Percentiles rank a stretch among this genome's conserved stretches.
Conservation (phyloP, 1,140 invertebrate species). For the Spodoptera litura region DNA sequence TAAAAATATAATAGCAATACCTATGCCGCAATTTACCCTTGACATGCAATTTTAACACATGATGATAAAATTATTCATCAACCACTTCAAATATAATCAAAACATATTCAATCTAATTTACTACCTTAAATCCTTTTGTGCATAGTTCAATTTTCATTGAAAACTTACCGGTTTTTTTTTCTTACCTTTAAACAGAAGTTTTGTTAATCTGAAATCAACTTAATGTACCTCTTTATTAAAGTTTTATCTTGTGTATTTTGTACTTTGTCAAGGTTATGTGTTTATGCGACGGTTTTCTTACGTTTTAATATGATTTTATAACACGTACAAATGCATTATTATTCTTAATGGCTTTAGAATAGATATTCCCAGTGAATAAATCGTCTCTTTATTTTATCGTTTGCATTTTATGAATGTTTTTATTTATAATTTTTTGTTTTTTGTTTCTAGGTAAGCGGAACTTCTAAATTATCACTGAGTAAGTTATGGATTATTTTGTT, state of each 20-base stretch:
- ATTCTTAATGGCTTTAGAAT: no score
- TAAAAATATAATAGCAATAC: conserved; percentile 31
- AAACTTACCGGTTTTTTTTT: background rate
- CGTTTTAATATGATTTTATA: conserved; percentile 1
- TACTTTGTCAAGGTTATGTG: background rate
- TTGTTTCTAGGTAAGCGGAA: conserved; percentile 34
- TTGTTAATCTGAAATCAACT: conserved; percentile 11
- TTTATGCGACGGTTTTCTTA: background rate
- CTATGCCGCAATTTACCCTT: conserved; percentile 16
- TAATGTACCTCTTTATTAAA: background rate
- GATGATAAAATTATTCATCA: conserved; percentile 26
- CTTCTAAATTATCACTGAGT: conserved; percentile 5
- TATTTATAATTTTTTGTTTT: background rate
- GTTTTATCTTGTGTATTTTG: background rate
- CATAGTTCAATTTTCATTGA: background rate
- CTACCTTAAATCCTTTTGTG: background rate
- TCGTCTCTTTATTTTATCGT: no score
- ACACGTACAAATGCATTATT: no score
- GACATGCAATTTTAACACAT: conserved; percentile 6
- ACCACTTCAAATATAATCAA: background rate
- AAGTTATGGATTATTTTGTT: conserved; percentile 6
- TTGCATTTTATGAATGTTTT: background rate
- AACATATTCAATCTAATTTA: background rate
- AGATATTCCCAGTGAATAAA: no score
- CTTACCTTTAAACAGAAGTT: background rate